Evolutionary conservation across 2,113 vertebrate species (phyloP).

Genomic region (Uropsilus gracilis): DNA sequence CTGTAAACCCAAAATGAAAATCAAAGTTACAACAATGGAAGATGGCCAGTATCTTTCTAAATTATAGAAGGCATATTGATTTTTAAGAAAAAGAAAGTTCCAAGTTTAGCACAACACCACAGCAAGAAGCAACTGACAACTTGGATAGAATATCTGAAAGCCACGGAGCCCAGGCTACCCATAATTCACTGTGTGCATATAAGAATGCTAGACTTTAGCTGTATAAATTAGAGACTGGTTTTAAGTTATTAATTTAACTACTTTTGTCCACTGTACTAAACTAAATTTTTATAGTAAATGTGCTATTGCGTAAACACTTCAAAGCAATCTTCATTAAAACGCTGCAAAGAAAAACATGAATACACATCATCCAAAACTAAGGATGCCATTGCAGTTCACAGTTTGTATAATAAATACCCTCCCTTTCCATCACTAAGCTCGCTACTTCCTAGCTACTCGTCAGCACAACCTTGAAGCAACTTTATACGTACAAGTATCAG

Average conservation of each 20-base stretch:
- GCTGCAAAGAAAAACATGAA: slow-evolving; percentile 80
- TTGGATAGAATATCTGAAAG: slow-evolving; percentile 81
- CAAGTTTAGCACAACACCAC: slow-evolving; percentile 86
- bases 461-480: slow-evolving; percentile 84
- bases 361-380: slow-evolving; percentile 72
- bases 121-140: slow-evolving; percentile 87
- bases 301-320: slow-evolving; percentile 83
- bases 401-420: slow-evolving; percentile 88
- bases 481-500: slow-evolving; percentile 74
- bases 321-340: slow-evolving; percentile 82
- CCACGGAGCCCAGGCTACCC: slow-evolving; percentile 86
- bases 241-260: slow-evolving; percentile 75
- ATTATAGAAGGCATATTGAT: slow-evolving; percentile 79
- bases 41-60: slow-evolving; percentile 84
- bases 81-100: slow-evolving; percentile 80
- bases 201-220: slow-evolving; percentile 73
- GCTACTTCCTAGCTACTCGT: slow-evolving; percentile 80
- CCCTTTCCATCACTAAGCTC: slow-evolving; percentile 80
- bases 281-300: slow-evolving; percentile 76
- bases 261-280: slow-evolving; percentile 85
- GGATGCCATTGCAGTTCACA: slow-evolving; percentile 88
- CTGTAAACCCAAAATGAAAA: slow-evolving; percentile 85
- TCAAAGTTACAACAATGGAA: slow-evolving; percentile 77
- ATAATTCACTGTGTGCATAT: slow-evolving; percentile 83
- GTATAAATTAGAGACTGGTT: slow-evolving; percentile 76